Evolutionary conservation across 2,797 vertebrate species (phyloP), one percentile per base, ranked within the genome.

Genomic region (Sebastes kiyomatsui): DNA sequence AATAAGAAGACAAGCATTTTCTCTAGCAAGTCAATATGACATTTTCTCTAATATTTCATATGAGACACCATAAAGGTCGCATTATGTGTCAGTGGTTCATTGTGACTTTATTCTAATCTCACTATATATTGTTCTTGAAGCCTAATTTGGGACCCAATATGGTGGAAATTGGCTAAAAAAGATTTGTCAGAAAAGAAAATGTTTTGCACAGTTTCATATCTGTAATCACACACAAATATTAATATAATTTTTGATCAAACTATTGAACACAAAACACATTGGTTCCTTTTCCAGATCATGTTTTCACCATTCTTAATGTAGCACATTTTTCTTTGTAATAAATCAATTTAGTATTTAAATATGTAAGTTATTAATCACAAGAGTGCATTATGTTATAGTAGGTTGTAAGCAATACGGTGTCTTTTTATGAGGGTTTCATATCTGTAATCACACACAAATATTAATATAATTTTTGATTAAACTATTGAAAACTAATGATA

Each of bases 1-100:
- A 81, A 83, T 76, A 64, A 68, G 69, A 28, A 83, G 66, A 62
- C 30, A 23, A 72, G 5, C 38, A 56, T 28, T 72, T 64, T 56
- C 61, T 68, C 12, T 14, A 14, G 55, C 23, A 32, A 66, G 42
- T 55, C 23, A 55, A 20, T 35, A 42, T 16, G 38, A 42, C 6
- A 42, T 42, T 77, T 81, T 68, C 27, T 33, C 2, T 25, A 13
- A 38, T 25, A 49, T 25, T 32, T 66, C 4, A 52, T 59, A 52
- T 38, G 61, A 64, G 23, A 23, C 5, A 22, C 5, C 18, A 18
- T 6, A 69, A 56, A 80, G 56, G 61, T 84, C 10, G 2, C 56
- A 22, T 5, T 5, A 23, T 8, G 56, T 30, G 68, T 71, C 46
- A 10, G n/a, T 32, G 69, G 8, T 7, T 27, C 16, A 55, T 27